These are phyloP conservation scores for Microplitis manilae DNA, from an alignment of 2,888 invertebrate species.

Conservation along the genomic window DNA sequence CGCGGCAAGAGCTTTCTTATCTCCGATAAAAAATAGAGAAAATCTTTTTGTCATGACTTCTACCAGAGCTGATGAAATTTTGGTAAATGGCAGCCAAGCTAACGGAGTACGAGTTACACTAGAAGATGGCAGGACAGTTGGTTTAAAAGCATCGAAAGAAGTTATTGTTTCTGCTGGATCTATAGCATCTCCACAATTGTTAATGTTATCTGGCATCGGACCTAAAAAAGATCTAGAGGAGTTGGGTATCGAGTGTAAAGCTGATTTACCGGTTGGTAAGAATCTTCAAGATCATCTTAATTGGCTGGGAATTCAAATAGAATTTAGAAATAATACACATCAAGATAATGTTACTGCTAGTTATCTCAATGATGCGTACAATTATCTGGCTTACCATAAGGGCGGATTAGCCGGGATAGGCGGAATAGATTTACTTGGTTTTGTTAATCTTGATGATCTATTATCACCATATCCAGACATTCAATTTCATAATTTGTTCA, in stretches of 20 bases:
- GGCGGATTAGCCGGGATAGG: not conserved
- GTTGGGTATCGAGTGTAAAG: conserved; percentile 75
- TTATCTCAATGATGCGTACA: not conserved
- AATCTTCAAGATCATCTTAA: conserved; percentile 79
- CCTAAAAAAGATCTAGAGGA: conserved; percentile 74
- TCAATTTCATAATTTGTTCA: not conserved
- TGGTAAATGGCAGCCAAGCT: conserved; percentile 78
- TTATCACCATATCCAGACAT: not conserved
- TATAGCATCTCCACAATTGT: conserved; percentile 89
- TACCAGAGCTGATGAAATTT: conserved; percentile 77
- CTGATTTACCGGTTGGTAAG: conserved; percentile 77
- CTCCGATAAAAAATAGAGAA: conserved; percentile 73
- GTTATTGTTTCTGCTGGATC: conserved; percentile 90
- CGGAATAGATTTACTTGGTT: not conserved
- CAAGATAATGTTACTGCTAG: not conserved
- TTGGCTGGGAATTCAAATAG: conserved; percentile 69
- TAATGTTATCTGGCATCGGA: conserved; percentile 86
- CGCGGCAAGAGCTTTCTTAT: conserved; percentile 76
- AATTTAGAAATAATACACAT: not conserved
- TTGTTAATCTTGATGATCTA: not conserved
- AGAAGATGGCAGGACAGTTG: conserved; percentile 71
- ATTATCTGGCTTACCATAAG: not conserved
- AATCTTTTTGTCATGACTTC: conserved; percentile 81
- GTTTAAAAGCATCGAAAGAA: conserved; percentile 80
- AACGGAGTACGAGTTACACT: conserved; percentile 81